These are phyloP conservation scores for Dromococcyx pavoninus DNA, from an alignment of 2,797 vertebrate species.

Conservation along the genomic window DNA sequence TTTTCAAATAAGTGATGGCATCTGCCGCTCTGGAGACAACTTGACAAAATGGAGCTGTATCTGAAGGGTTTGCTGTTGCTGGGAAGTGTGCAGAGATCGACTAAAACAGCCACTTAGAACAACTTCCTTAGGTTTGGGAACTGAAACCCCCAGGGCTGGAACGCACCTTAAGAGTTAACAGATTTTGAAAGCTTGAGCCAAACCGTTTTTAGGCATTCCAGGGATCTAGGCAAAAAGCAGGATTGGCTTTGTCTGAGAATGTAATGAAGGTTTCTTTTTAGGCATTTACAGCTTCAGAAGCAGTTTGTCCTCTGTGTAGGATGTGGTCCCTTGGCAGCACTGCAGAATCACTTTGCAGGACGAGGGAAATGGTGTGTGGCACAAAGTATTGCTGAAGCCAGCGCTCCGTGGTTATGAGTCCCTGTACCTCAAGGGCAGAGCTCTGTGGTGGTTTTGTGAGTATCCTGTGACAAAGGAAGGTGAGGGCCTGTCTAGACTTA, in stretches of 20 bases:
- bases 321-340: neutral
- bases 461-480: neutral
- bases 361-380: rapidly evolving
- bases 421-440: neutral
- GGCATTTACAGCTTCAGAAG: neutral
- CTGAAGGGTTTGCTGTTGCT: neutral
- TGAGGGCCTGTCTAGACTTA: neutral
- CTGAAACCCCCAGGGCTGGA: neutral
- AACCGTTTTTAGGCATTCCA: neutral
- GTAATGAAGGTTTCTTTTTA: neutral
- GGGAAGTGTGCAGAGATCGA: neutral
- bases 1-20: neutral
- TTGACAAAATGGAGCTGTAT: neutral
- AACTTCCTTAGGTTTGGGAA: neutral
- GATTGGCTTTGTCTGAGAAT: neutral
- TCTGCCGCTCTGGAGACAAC: neutral
- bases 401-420: neutral
- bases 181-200: neutral
- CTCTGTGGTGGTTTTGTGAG: neutral
- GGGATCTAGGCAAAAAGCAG: neutral
- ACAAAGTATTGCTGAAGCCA: neutral
- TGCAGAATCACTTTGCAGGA: neutral
- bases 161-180: neutral
- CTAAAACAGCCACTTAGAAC: neutral
- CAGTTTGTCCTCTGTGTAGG: neutral